Conservation (phyloP, 2,797 vertebrate genomes). For the Sphenodon punctatus region DNA sequence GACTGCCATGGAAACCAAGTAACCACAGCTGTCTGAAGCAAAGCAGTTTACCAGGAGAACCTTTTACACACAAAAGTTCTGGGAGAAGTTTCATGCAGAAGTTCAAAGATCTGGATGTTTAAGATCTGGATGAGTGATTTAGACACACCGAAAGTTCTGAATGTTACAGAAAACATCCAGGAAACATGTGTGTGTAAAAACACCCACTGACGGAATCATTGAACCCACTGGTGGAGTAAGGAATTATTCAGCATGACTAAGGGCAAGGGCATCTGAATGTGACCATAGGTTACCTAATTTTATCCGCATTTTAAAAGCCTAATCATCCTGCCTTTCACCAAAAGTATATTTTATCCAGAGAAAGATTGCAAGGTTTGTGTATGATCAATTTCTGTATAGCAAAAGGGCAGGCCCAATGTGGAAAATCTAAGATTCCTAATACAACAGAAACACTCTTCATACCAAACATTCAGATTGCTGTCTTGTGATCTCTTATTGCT, state of each 20-base stretch:
- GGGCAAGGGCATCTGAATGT: background rate
- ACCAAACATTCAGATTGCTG: background rate
- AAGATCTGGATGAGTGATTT: too few relatives aligned
- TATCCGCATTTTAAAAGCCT: background rate
- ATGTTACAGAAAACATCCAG: too few relatives aligned
- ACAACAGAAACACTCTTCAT: background rate
- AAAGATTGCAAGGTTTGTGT: background rate
- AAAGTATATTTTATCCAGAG: fast-evolving
- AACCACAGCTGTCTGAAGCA: too few relatives aligned
- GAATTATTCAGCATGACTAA: background rate
- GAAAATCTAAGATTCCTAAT: background rate
- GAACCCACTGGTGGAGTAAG: background rate
- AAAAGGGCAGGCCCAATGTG: fast-evolving
- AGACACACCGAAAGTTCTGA: too few relatives aligned
- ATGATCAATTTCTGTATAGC: background rate
- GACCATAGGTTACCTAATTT: background rate
- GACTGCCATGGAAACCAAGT: too few relatives aligned
- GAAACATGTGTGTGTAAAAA: too few relatives aligned
- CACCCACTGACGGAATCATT: background rate
- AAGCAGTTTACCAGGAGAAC: too few relatives aligned
- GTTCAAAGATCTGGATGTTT: too few relatives aligned
- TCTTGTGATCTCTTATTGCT: background rate
- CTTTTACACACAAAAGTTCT: too few relatives aligned
- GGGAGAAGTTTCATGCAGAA: too few relatives aligned
- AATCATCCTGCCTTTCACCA: background rate